Evolutionary conservation across 2,113 vertebrate species (phyloP).

Genomic region (Macaca nemestrina): DNA sequence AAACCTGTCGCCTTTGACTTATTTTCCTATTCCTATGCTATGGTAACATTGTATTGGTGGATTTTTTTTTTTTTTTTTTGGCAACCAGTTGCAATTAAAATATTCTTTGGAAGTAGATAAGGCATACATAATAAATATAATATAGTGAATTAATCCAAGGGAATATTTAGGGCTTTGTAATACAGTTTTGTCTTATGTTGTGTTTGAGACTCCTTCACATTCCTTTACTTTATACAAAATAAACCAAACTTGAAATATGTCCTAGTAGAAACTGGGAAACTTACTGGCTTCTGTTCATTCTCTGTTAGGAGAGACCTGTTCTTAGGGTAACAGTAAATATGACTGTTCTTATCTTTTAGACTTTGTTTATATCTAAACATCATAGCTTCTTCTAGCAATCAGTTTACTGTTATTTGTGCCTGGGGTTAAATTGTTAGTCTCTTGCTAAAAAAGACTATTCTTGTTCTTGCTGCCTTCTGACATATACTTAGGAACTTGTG

Average conservation of each 20-base stretch:
- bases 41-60: background rate
- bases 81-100: background rate
- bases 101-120: slow-evolving; percentile 29
- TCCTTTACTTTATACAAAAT: slow-evolving; percentile 25
- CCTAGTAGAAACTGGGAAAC: background rate
- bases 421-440: background rate
- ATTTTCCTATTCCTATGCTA: slow-evolving; percentile 14
- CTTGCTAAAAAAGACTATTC: background rate
- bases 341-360: slow-evolving; percentile 2
- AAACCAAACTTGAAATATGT: slow-evolving; percentile 7
- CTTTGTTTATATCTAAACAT: background rate
- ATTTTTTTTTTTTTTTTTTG: background rate
- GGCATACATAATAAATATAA: background rate
- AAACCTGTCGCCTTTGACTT: background rate
- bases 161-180: slow-evolving; percentile 15
- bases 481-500: background rate
- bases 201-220: background rate
- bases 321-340: slow-evolving; percentile 23
- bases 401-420: background rate
- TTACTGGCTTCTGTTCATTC: background rate
- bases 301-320: background rate
- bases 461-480: background rate
- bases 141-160: background rate
- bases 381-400: background rate
- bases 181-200: slow-evolving; percentile 33